Percentiles rank a stretch among this genome's conserved stretches.
These are phyloP conservation scores for Sympetrum striolatum DNA, from an alignment of 2,888 invertebrate genomes.

Conservation along the genomic window DNA sequence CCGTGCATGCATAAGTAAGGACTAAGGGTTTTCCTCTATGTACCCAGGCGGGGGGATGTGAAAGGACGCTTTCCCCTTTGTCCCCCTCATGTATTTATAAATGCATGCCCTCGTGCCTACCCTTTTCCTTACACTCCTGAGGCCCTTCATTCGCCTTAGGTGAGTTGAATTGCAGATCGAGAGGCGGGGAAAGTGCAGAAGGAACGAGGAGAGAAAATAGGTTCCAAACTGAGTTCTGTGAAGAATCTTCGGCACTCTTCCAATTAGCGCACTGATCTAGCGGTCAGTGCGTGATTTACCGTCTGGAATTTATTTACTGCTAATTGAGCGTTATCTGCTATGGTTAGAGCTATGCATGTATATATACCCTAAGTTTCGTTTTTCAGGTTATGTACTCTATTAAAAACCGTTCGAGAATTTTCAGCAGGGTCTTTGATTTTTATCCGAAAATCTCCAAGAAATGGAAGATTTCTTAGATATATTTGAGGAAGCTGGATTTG, in stretches of 20 bases:
- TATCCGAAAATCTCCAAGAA: too few species aligned
- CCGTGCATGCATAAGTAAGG: constrained; percentile 43
- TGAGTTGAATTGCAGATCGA: background rate
- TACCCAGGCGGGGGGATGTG: background rate
- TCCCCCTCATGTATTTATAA: constrained; percentile 9
- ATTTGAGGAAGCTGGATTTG: too few species aligned
- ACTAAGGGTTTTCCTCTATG: background rate
- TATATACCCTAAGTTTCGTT: too few species aligned
- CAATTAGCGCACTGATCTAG: too few species aligned
- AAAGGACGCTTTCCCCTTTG: background rate
- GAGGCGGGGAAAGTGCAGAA: background rate
- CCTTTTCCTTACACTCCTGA: background rate
- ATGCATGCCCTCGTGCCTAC: constrained; percentile 19
- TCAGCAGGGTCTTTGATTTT: too few species aligned
- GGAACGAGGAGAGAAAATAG: background rate
- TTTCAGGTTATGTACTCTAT: too few species aligned
- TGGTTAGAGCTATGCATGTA: too few species aligned
- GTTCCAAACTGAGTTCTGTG: background rate
- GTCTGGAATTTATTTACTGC: too few species aligned
- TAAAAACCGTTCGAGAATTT: too few species aligned
- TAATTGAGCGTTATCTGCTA: too few species aligned
- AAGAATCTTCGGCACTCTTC: background rate
- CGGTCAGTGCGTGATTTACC: too few species aligned
- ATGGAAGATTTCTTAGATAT: too few species aligned
- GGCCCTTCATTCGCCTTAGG: background rate